A percentile compares a stretch with the other conserved stretches of the same genome.
Evolutionary conservation across 2,888 invertebrate species (phyloP).

Genomic region (Conomelus anceps): DNA sequence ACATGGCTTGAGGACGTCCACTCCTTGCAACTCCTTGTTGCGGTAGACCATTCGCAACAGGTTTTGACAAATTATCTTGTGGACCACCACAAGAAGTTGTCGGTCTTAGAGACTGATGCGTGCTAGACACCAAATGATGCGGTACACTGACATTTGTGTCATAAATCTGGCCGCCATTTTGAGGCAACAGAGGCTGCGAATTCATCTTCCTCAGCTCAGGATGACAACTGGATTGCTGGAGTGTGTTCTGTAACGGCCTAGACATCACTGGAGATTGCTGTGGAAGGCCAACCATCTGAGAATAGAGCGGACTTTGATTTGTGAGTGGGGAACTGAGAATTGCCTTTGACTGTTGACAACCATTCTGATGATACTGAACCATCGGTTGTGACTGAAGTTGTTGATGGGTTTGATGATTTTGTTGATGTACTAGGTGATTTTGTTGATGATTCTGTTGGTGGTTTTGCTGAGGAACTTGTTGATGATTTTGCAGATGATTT

Average conservation of each 20-base stretch:
- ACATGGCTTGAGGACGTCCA: conserved; percentile 31
- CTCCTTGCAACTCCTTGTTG: conserved; percentile 22
- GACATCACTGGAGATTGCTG: conserved; percentile 21
- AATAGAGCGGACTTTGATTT: background rate
- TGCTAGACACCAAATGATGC: background rate
- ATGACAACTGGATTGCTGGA: conserved; percentile 13
- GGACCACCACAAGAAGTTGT: background rate
- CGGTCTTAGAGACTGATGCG: background rate
- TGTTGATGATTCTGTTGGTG: conserved; percentile 17
- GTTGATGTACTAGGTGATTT: conserved; percentile 11
- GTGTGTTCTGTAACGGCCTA: conserved; percentile 9
- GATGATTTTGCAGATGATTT: too few relatives aligned
- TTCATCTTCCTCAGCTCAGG: conserved; percentile 13
- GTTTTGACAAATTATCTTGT: background rate
- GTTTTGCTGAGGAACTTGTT: background rate
- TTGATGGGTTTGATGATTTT: background rate
- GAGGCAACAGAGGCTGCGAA: background rate
- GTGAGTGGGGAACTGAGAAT: background rate
- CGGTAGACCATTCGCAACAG: background rate
- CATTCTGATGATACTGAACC: conserved; percentile 1
- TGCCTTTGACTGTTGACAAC: background rate
- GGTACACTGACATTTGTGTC: background rate
- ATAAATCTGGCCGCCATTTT: background rate
- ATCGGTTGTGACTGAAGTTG: conserved; percentile 23
- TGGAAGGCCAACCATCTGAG: conserved; percentile 4